Conservation (phyloP, 2,888 invertebrate genomes). For the Drosophila formosana region DNA sequence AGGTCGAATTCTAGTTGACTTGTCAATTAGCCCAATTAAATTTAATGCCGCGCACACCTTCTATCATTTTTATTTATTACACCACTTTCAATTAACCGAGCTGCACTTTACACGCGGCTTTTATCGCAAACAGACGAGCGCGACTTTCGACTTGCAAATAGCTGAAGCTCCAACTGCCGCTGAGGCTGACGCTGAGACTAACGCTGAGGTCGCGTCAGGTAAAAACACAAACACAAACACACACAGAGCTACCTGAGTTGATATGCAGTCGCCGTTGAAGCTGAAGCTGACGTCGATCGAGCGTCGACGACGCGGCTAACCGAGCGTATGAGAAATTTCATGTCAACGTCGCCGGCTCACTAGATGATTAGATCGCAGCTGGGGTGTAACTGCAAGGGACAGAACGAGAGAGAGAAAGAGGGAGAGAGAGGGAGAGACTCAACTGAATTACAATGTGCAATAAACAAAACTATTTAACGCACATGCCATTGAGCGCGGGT, state of each 20-base stretch:
- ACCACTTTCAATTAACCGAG: slow-evolving; percentile 43
- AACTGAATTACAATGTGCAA: slow-evolving; percentile 66
- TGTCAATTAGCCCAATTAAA: slow-evolving; percentile 52
- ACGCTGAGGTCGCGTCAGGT: slow-evolving; percentile 38
- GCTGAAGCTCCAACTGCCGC: slow-evolving; percentile 42
- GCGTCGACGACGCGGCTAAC: slow-evolving; percentile 70
- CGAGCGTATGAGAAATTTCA: slow-evolving; percentile 77
- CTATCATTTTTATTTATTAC: slow-evolving; percentile 28
- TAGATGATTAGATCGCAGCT: slow-evolving; percentile 73
- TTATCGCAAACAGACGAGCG: slow-evolving; percentile 48
- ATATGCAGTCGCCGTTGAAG: slow-evolving; percentile 45
- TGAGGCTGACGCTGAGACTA: slow-evolving; percentile 30
- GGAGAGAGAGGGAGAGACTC: slow-evolving; percentile 13
- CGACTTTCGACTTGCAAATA: slow-evolving; percentile 70
- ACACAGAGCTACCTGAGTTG: slow-evolving; percentile 32
- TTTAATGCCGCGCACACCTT: slow-evolving; percentile 6
- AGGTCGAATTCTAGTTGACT: slow-evolving; percentile 32
- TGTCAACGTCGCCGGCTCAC: slow-evolving; percentile 55
- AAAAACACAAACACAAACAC: slow-evolving; percentile 44
- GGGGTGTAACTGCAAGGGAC: slow-evolving; percentile 32
- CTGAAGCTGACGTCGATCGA: slow-evolving; percentile 50
- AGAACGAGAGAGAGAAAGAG: not conserved
- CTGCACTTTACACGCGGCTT: slow-evolving; percentile 52
- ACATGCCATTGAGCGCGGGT: slow-evolving; percentile 24
- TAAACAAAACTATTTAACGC: slow-evolving; percentile 75